phyloP scores from a whole-genome alignment of 2,888 invertebrate genomes.

The Hyalella azteca region DNA sequence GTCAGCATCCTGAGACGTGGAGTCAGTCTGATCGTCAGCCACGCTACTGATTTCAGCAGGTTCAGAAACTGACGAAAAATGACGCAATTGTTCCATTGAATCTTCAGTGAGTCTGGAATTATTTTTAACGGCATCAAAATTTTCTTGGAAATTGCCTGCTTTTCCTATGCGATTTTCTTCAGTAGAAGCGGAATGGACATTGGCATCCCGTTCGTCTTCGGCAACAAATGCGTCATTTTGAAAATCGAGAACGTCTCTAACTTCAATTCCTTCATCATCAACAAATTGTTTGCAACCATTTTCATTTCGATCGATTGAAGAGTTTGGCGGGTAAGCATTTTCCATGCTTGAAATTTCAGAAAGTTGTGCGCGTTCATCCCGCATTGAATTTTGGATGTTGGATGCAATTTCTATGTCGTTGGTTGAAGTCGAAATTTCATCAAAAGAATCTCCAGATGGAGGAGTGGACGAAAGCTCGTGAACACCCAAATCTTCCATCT shows the following conservation, averaged over 20 bases:
- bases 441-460: background rate
- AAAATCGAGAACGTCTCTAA: too few relatives aligned
- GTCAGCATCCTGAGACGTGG: background rate
- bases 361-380: too few relatives aligned
- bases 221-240: too few relatives aligned
- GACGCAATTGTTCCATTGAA: background rate
- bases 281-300: too few relatives aligned
- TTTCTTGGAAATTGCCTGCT: too few relatives aligned
- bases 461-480: background rate
- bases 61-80: background rate
- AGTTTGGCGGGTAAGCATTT: too few relatives aligned
- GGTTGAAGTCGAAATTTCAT: background rate
- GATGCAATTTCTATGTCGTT: background rate
- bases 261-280: too few relatives aligned
- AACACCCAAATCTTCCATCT: background rate
- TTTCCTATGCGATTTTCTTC: background rate
- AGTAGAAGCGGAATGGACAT: background rate
- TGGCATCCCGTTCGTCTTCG: background rate
- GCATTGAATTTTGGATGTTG: background rate
- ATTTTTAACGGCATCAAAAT: background rate
- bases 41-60: background rate
- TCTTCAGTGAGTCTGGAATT: background rate
- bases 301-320: too few relatives aligned
- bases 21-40: background rate
- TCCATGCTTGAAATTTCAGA: too few relatives aligned